Conservation (phyloP, 1,140 invertebrate species). For the Bactericera cockerelli region DNA sequence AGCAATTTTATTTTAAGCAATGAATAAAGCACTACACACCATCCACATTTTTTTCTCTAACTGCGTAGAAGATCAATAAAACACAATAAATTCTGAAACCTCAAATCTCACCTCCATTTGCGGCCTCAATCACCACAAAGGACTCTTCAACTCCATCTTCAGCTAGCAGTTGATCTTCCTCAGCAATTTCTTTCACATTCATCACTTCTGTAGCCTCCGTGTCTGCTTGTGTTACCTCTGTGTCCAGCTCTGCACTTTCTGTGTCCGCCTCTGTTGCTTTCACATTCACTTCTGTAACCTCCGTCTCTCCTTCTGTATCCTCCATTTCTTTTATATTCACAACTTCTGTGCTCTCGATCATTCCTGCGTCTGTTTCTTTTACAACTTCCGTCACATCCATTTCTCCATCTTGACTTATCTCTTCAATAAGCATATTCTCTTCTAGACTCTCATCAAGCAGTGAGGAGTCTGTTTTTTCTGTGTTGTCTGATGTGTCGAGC, state of each 20-base stretch:
- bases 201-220: no score
- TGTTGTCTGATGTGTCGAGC: background rate
- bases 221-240: no score
- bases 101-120: slow-evolving; percentile 1
- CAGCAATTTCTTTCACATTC: no score
- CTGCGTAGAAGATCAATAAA: background rate
- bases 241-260: background rate
- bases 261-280: background rate
- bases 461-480: background rate
- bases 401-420: slow-evolving; percentile 2
- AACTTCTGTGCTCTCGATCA: no score
- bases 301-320: background rate
- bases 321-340: no score
- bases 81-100: background rate
- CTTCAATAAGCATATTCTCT: slow-evolving; percentile 4
- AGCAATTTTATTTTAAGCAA: no score
- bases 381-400: background rate
- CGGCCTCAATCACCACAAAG: background rate
- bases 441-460: background rate
- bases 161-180: no score
- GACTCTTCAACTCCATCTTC: background rate
- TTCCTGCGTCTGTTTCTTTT: background rate
- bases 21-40: no score
- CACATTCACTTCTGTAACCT: background rate
- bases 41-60: no score